Conservation (phyloP, 2,888 invertebrate genomes). For the Cremastinae sp. region DNA sequence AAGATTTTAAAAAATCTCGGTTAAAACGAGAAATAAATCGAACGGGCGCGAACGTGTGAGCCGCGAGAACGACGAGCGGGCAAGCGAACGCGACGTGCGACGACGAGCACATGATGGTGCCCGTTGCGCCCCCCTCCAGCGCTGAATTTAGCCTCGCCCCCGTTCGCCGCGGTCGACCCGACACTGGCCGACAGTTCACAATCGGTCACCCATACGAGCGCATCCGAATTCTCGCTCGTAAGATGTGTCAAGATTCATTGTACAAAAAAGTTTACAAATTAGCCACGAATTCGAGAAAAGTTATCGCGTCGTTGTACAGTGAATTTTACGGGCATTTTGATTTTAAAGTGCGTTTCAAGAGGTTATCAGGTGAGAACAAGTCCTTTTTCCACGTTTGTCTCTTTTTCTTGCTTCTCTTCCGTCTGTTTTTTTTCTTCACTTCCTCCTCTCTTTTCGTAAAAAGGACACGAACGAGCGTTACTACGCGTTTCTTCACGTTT, state of each 20-base stretch:
- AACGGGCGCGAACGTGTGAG: background rate
- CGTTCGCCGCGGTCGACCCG: slow-evolving; percentile 67
- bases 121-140: slow-evolving; percentile 61
- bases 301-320: slow-evolving; percentile 53
- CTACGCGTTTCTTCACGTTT: slow-evolving; percentile 6
- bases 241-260: slow-evolving; percentile 68
- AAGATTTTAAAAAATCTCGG: no score
- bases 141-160: slow-evolving; percentile 68
- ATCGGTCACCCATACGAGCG: slow-evolving; percentile 69
- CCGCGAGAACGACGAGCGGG: slow-evolving; percentile 12
- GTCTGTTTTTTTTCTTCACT: slow-evolving; percentile 15
- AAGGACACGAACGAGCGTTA: slow-evolving; percentile 2
- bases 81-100: slow-evolving; percentile 30
- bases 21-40: no score
- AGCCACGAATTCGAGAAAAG: slow-evolving; percentile 56
- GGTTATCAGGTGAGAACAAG: slow-evolving; percentile 66
- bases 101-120: slow-evolving; percentile 62
- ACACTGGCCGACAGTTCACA: slow-evolving; percentile 67
- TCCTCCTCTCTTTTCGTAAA: slow-evolving; percentile 6
- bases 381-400: slow-evolving; percentile 26
- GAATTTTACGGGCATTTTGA: slow-evolving; percentile 60
- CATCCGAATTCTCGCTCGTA: slow-evolving; percentile 62
- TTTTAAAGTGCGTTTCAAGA: slow-evolving; percentile 67
- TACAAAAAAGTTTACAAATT: slow-evolving; percentile 63
- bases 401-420: slow-evolving; percentile 10